These are phyloP conservation scores for Tapera naevia DNA, from an alignment of 2,797 vertebrate genomes.

Conservation along the genomic window DNA sequence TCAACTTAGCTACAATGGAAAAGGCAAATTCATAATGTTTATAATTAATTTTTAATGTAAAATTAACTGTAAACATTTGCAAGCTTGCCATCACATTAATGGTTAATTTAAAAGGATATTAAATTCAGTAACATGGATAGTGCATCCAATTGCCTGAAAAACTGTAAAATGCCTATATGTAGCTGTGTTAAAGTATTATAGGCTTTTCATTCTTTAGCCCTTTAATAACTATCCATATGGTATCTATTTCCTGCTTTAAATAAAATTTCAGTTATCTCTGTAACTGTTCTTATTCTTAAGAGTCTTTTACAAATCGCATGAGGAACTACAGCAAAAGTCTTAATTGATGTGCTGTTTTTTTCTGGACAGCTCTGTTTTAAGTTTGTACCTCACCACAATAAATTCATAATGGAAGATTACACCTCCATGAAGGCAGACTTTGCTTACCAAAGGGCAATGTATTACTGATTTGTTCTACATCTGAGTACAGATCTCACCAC, in stretches of 20 bases:
- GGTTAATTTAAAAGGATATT: constrained; percentile 22
- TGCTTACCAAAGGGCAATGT: not conserved
- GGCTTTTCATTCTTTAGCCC: constrained; percentile 73
- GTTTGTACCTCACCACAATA: constrained; percentile 33
- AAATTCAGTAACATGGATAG: constrained; percentile 12
- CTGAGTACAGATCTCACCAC: not conserved
- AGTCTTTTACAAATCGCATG: not conserved
- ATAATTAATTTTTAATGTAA: constrained; percentile 20
- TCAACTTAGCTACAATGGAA: constrained; percentile 26
- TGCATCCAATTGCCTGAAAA: constrained; percentile 30
- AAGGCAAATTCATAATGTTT: constrained; percentile 41
- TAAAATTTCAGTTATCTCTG: constrained; percentile 26
- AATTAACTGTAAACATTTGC: constrained; percentile 54
- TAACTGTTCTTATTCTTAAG: constrained; percentile 33
- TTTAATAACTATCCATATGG: constrained; percentile 69
- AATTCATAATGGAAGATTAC: not conserved
- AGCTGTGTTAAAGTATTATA: constrained; percentile 4
- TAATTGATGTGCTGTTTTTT: constrained; percentile 8
- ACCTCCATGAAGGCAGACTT: constrained; percentile 2
- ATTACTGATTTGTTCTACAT: not conserved
- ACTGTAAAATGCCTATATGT: not conserved
- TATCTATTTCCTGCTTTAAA: constrained; percentile 31
- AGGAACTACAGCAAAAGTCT: constrained; percentile 18
- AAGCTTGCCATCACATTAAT: constrained; percentile 9
- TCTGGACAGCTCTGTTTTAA: constrained; percentile 6